phyloP scores from a whole-genome alignment of 2,113 vertebrate genomes.

The Chloropsis hardwickii region DNA sequence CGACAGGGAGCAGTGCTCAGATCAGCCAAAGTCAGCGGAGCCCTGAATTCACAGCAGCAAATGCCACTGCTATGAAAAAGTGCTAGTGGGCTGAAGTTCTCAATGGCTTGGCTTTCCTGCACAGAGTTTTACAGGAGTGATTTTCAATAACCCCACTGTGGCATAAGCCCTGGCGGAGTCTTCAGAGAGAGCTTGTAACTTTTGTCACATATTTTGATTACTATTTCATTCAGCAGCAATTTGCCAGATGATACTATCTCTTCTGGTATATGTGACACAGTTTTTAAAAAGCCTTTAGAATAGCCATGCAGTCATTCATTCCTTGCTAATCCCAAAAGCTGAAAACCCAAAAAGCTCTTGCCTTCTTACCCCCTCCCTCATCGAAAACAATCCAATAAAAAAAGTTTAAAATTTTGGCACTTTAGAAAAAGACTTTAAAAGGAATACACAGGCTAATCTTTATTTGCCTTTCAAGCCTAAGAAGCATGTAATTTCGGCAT shows the following conservation, averaged over 20 bases:
- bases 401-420: not conserved
- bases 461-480: not conserved
- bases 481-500: not conserved
- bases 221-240: not conserved
- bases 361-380: not conserved
- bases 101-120: not conserved
- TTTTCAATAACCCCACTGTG: not conserved
- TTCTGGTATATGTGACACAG: not conserved
- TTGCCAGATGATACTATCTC: conserved; percentile 1
- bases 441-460: not conserved
- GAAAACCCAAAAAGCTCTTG: not conserved
- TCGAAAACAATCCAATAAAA: not conserved
- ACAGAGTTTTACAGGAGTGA: not conserved
- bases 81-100: not conserved
- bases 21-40: not conserved
- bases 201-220: not conserved
- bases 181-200: not conserved
- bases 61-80: not conserved
- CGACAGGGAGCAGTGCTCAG: not conserved
- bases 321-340: not conserved
- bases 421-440: not conserved
- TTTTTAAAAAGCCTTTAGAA: not conserved
- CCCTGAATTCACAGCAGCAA: not conserved
- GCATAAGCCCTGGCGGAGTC: not conserved
- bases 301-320: not conserved